These are phyloP conservation scores for Ancistrus triradiatus DNA, from an alignment of 2,113 vertebrate genomes.

Conservation along the genomic window DNA sequence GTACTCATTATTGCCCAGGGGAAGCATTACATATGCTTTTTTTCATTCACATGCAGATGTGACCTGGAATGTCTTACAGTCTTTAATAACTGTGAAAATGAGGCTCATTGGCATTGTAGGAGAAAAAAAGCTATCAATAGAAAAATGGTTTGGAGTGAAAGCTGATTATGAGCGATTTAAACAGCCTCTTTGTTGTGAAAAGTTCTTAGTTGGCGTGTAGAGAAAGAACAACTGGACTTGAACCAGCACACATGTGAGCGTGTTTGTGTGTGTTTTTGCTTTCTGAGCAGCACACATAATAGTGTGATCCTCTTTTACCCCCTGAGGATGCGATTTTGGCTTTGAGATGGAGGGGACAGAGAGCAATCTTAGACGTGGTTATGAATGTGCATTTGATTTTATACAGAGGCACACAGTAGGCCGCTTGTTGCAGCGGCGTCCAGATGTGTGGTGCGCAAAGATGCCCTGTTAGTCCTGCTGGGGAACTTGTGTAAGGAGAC, in stretches of 20 bases:
- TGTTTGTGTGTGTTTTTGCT: slow-evolving; percentile 28
- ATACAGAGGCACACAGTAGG: slow-evolving; percentile 53
- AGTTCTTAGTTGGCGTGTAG: slow-evolving; percentile 22
- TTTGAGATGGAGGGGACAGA: slow-evolving; percentile 44
- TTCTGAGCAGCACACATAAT: slow-evolving; percentile 49
- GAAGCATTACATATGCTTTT: too few relatives aligned
- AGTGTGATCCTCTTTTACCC: slow-evolving; percentile 49
- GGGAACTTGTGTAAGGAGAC: slow-evolving; percentile 50
- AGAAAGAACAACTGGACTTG: slow-evolving; percentile 49
- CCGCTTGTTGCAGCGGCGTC: slow-evolving; percentile 50
- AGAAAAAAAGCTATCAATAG: slow-evolving; percentile 43
- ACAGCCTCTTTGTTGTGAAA: slow-evolving; percentile 52
- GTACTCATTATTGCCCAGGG: too few relatives aligned
- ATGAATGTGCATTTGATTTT: slow-evolving; percentile 61
- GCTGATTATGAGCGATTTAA: slow-evolving; percentile 44
- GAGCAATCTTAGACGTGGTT: slow-evolving; percentile 50
- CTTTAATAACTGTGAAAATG: slow-evolving; percentile 15
- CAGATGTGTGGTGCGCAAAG: slow-evolving; percentile 58
- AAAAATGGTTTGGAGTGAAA: slow-evolving; percentile 49
- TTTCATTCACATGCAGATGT: too few relatives aligned
- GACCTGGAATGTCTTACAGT: too few relatives aligned
- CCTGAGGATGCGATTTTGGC: slow-evolving; percentile 49
- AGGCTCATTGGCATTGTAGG: slow-evolving; percentile 17
- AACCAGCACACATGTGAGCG: slow-evolving; percentile 45
- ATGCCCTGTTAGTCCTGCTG: slow-evolving; percentile 50